A percentile compares a stretch with the other conserved stretches of the same genome.
These are phyloP conservation scores for Caenorhabditis imperialis DNA, from an alignment of 2,888 invertebrate genomes.

Conservation along the genomic window DNA sequence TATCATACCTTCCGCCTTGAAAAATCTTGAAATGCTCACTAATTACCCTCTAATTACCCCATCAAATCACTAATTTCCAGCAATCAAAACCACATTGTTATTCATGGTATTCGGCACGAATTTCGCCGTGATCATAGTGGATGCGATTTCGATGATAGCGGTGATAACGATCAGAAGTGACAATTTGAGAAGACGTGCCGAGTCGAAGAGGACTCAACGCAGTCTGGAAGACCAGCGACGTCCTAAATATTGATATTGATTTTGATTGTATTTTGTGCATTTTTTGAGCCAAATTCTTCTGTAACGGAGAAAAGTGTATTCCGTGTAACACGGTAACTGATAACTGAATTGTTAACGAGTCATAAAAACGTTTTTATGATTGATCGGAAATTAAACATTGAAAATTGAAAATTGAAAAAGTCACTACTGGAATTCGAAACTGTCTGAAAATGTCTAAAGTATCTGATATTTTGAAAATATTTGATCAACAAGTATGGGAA, in stretches of 20 bases:
- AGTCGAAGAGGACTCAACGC: slow-evolving; percentile 14
- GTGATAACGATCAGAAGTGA: slow-evolving; percentile 32
- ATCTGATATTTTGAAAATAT: too few species aligned
- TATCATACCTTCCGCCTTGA: neutral
- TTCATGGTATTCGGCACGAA: slow-evolving; percentile 35
- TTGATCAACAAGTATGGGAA: too few species aligned
- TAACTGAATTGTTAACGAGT: too few species aligned
- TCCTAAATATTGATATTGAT: too few species aligned
- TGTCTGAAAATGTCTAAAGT: too few species aligned
- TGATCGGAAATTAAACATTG: too few species aligned
- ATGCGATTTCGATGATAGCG: slow-evolving; percentile 36
- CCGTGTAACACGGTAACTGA: slow-evolving; percentile 40
- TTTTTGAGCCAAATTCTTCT: slow-evolving; percentile 21
- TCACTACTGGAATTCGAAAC: too few species aligned
- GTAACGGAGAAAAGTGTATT: slow-evolving; percentile 44
- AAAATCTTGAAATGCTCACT: neutral
- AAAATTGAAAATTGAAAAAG: too few species aligned
- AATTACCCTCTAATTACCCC: too few species aligned
- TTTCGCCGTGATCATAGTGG: slow-evolving; percentile 33
- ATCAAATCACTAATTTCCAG: slow-evolving; percentile 17
- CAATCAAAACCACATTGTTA: slow-evolving; percentile 29
- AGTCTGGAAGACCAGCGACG: too few species aligned
- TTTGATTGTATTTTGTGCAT: neutral
- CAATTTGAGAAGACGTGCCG: slow-evolving; percentile 30
- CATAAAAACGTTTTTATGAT: too few species aligned